A percentile compares a stretch with the other conserved stretches of the same genome.
Evolutionary conservation across 1,140 invertebrate genomes (phyloP).

Genomic region (Bombus vancouverensis): DNA sequence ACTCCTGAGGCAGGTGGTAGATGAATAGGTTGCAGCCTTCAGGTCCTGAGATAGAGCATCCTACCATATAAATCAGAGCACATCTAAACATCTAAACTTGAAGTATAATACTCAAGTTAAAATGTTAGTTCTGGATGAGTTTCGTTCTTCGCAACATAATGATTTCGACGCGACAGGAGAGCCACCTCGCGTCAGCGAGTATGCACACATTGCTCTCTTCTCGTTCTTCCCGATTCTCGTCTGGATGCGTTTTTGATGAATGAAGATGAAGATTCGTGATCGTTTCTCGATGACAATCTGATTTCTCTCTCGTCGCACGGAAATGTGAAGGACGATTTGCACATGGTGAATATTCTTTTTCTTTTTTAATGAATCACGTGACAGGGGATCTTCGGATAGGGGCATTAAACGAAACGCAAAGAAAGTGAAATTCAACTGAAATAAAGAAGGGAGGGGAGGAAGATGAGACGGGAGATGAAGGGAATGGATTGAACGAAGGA

Average conservation of each 20-base stretch:
- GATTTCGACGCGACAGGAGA: constrained; percentile 58
- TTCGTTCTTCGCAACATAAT: constrained; percentile 67
- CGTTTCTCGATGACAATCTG: constrained; percentile 56
- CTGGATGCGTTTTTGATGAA: constrained; percentile 53
- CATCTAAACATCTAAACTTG: constrained; percentile 83
- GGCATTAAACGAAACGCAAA: neutral
- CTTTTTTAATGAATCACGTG: constrained; percentile 6
- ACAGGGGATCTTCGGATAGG: neutral
- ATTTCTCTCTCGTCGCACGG: constrained; percentile 61
- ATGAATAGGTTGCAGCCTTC: constrained; percentile 99
- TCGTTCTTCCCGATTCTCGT: constrained; percentile 18
- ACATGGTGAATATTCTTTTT: neutral
- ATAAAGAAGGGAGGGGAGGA: neutral
- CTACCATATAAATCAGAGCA: constrained; percentile 87
- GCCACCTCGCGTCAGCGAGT: constrained; percentile 35
- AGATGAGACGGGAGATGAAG: neutral
- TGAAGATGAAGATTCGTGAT: constrained; percentile 59
- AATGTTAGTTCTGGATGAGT: constrained; percentile 79
- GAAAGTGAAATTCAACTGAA: neutral
- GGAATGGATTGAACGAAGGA: neutral
- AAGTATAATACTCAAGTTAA: constrained; percentile 83
- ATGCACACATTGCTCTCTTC: constrained; percentile 13
- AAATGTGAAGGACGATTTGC: constrained; percentile 48
- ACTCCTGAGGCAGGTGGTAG: constrained; percentile 99
- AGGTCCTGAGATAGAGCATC: constrained; percentile 97